These are phyloP conservation scores for Smittia sp. DNA, from an alignment of 2,888 invertebrate species.

Conservation along the genomic window DNA sequence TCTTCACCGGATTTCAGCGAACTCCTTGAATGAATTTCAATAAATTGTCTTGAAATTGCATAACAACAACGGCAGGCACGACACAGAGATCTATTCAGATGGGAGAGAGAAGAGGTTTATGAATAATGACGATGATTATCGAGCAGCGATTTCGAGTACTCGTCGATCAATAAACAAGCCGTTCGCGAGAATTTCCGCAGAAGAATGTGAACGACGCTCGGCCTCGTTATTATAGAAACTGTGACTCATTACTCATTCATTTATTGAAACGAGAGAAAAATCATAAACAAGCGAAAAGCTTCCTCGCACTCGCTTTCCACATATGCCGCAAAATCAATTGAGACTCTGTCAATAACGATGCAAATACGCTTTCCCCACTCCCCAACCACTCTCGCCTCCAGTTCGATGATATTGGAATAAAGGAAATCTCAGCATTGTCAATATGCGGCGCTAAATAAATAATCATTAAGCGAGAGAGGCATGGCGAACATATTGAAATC, in stretches of 20 bases:
- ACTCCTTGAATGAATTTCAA: conserved; percentile 9
- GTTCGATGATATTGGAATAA: conserved; percentile 7
- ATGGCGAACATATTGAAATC: neutral
- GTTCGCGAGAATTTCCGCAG: conserved; percentile 13
- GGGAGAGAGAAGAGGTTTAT: no score
- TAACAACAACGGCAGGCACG: neutral
- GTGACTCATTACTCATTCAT: conserved; percentile 35
- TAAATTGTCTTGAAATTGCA: conserved; percentile 17
- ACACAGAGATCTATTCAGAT: no score
- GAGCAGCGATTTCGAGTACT: neutral
- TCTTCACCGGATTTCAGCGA: neutral
- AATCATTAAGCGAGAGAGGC: neutral
- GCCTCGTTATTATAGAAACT: neutral
- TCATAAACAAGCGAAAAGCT: neutral
- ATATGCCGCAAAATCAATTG: conserved; percentile 25
- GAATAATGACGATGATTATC: neutral
- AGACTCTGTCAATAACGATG: conserved; percentile 23
- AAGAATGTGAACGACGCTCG: conserved; percentile 22
- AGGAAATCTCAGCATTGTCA: conserved; percentile 17
- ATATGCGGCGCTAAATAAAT: conserved; percentile 30
- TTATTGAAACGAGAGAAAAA: conserved; percentile 13
- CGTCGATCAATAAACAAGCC: neutral
- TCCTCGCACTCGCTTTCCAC: neutral
- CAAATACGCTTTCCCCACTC: neutral
- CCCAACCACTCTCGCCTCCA: neutral